phyloP scores from a whole-genome alignment of 37 sponge, comb jelly and placozoan genomes.

The Petrosia ficiformis region DNA sequence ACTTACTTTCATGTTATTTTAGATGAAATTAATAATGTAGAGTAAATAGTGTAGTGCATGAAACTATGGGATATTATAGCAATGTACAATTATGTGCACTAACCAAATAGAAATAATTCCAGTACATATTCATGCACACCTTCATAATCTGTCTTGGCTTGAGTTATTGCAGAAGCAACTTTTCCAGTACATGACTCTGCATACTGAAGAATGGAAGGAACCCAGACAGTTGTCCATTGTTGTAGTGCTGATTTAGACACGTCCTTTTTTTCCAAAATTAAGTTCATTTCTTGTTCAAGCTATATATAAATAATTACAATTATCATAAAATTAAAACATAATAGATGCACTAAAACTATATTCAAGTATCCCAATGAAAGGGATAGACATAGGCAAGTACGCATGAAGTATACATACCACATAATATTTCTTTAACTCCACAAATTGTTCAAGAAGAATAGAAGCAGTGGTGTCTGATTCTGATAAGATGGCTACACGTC shows the following conservation, averaged over 20 bases:
- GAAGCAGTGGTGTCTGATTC: not conserved
- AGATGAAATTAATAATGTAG: too few relatives aligned
- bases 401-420: not conserved
- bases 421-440: not conserved
- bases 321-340: not conserved
- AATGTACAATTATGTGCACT: too few relatives aligned
- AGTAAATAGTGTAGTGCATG: too few relatives aligned
- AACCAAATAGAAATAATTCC: too few relatives aligned
- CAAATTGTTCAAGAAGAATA: not conserved
- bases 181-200: slow-evolving; percentile 12
- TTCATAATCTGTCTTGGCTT: slow-evolving; percentile 8
- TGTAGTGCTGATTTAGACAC: too few relatives aligned
- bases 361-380: not conserved
- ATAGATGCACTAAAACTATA: not conserved
- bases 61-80: too few relatives aligned
- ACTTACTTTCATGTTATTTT: too few relatives aligned
- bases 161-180: too few relatives aligned
- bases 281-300: not conserved
- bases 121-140: not conserved
- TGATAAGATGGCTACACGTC: not conserved
- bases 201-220: not conserved
- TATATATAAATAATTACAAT: not conserved
- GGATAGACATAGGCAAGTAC: not conserved
- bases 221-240: not conserved
- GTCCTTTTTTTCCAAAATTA: not conserved